These are phyloP conservation scores for Diaphora mendica DNA, from an alignment of 2,888 invertebrate species.

Conservation along the genomic window DNA sequence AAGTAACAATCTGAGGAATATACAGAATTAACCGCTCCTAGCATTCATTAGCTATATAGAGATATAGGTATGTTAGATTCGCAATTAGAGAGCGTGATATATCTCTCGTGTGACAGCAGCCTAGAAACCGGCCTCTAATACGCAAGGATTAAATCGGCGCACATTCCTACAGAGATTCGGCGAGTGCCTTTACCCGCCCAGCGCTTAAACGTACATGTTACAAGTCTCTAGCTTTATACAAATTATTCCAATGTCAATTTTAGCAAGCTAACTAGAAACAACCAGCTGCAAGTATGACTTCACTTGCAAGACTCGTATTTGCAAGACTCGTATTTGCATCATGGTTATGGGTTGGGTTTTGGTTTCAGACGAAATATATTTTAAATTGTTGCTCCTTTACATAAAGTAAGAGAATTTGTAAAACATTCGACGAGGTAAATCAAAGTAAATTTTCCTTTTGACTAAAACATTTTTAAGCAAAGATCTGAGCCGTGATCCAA, in stretches of 20 bases:
- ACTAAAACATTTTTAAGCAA: conserved; percentile 60
- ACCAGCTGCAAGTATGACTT: conserved; percentile 58
- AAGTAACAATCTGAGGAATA: conserved; percentile 30
- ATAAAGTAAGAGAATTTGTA: conserved; percentile 35
- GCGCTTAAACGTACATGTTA: conserved; percentile 50
- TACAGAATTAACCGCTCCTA: conserved; percentile 36
- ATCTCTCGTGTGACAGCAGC: conserved; percentile 64
- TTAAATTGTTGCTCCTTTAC: conserved; percentile 35
- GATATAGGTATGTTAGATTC: conserved; percentile 54
- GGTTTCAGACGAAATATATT: conserved; percentile 5
- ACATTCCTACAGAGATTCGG: conserved; percentile 65
- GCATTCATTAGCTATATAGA: conserved; percentile 50
- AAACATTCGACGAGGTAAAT: conserved; percentile 54
- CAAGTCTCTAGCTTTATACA: conserved; percentile 54
- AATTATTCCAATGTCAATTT: conserved; percentile 65
- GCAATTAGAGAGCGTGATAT: conserved; percentile 68
- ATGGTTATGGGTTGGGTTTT: neutral
- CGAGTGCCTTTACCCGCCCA: conserved; percentile 30
- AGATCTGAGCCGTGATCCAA: conserved; percentile 66
- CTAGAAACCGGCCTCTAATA: conserved; percentile 53
- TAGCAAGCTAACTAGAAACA: conserved; percentile 51
- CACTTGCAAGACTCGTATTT: neutral
- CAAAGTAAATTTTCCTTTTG: conserved; percentile 61
- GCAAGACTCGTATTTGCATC: neutral
- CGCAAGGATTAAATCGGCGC: conserved; percentile 68